Percentiles rank a stretch among this genome's conserved stretches.
phyloP scores from a whole-genome alignment of 2,113 vertebrate species.

The Morone saxatilis region DNA sequence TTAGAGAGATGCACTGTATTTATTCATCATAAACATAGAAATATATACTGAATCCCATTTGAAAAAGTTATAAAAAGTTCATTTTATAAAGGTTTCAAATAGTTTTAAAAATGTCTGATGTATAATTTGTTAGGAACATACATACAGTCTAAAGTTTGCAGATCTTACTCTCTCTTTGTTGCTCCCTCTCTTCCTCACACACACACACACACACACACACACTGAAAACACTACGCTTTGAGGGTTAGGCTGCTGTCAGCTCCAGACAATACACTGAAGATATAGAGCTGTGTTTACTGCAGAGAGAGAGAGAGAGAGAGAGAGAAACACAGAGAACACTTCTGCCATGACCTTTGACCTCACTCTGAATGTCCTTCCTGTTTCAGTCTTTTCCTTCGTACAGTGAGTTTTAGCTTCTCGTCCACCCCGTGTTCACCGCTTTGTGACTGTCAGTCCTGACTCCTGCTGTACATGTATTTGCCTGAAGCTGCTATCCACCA shows the following conservation, averaged over 20 bases:
- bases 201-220: constrained; percentile 19
- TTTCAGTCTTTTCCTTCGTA: not conserved
- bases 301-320: constrained; percentile 2
- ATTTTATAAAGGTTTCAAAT: not conserved
- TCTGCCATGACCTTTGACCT: constrained; percentile 50
- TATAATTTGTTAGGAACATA: not conserved
- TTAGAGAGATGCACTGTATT: not conserved
- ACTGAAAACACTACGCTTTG: constrained; percentile 63
- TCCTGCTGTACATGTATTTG: not conserved
- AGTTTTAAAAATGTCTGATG: not conserved
- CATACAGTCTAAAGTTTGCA: not conserved
- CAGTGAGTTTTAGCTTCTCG: not conserved
- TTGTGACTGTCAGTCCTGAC: not conserved
- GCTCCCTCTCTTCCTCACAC: not conserved
- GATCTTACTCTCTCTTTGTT: not conserved
- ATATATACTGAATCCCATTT: not conserved
- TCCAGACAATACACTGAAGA: constrained; percentile 75
- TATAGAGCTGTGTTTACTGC: constrained; percentile 81
- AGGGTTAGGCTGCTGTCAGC: constrained; percentile 68
- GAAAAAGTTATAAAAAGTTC: not conserved
- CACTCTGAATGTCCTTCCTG: not conserved
- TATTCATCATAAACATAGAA: not conserved
- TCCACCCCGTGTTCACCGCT: not conserved
- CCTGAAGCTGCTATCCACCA: not conserved
- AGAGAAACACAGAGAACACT: not conserved